Evolutionary conservation across 2,797 vertebrate genomes (phyloP).

Genomic region (Coendou prehensilis): DNA sequence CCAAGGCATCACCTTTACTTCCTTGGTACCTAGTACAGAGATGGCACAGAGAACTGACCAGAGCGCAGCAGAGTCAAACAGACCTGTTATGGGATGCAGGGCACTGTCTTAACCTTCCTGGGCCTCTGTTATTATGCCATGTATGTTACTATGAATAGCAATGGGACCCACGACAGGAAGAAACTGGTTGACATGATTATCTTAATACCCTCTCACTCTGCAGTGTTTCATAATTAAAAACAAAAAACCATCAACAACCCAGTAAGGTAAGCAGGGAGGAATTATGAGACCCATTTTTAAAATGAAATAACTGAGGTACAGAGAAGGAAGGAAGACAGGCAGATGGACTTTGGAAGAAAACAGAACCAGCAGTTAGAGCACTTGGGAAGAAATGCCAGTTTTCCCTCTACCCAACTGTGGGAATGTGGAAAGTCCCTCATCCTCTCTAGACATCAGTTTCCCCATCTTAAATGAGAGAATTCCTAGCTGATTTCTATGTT

Average conservation of each 20-base stretch:
- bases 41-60: neutral
- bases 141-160: neutral
- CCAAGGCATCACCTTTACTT: neutral
- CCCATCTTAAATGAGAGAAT: slow-evolving; percentile 26
- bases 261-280: neutral
- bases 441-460: neutral
- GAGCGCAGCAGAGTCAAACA: neutral
- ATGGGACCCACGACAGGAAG: neutral
- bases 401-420: neutral
- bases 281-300: slow-evolving; percentile 26
- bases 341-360: neutral
- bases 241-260: neutral
- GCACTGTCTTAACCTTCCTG: neutral
- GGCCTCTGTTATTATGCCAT: neutral
- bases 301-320: slow-evolving; percentile 6
- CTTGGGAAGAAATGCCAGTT: neutral
- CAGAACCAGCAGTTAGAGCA: neutral
- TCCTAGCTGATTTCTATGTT: neutral
- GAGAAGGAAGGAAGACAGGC: neutral
- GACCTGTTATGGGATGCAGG: neutral
- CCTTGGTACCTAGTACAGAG: slow-evolving; percentile 2
- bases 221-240: slow-evolving; percentile 41
- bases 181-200: neutral
- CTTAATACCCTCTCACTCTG: neutral
- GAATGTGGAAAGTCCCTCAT: neutral